These are phyloP conservation scores for Poecilia wingei DNA, from an alignment of 2,797 vertebrate genomes.

Conservation along the genomic window DNA sequence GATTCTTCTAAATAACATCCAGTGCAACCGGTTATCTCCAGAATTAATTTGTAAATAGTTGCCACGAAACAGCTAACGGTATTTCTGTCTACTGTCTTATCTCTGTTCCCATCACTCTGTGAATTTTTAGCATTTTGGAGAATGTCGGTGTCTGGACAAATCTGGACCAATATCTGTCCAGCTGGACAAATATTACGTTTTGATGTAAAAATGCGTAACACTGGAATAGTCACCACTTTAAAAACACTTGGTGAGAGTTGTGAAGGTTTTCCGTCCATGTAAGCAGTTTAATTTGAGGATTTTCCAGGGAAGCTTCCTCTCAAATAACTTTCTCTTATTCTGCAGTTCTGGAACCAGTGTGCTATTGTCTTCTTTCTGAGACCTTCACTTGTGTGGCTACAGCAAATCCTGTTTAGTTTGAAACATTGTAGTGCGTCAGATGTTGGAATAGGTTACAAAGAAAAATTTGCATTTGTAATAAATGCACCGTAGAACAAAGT, in stretches of 20 bases:
- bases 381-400: slow-evolving; percentile 7
- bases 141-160: not conserved
- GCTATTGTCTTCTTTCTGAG: slow-evolving; percentile 20
- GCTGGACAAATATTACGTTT: not conserved
- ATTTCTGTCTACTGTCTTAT: not conserved
- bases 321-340: slow-evolving; percentile 2
- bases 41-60: not conserved
- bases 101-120: not conserved
- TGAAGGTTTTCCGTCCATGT: slow-evolving; percentile 3
- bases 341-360: slow-evolving; percentile 12
- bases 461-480: not conserved
- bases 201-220: not conserved
- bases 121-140: not conserved
- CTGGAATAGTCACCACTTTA: not conserved
- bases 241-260: not conserved
- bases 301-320: not conserved
- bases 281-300: not conserved
- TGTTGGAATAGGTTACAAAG: not conserved
- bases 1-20: not conserved
- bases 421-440: slow-evolving; percentile 6
- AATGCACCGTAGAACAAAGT: not conserved
- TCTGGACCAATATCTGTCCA: not conserved
- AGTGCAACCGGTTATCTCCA: not conserved
- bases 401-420: not conserved
- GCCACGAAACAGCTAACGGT: not conserved